These are phyloP conservation scores for Zeus faber DNA, from an alignment of 2,113 vertebrate species.

Conservation along the genomic window DNA sequence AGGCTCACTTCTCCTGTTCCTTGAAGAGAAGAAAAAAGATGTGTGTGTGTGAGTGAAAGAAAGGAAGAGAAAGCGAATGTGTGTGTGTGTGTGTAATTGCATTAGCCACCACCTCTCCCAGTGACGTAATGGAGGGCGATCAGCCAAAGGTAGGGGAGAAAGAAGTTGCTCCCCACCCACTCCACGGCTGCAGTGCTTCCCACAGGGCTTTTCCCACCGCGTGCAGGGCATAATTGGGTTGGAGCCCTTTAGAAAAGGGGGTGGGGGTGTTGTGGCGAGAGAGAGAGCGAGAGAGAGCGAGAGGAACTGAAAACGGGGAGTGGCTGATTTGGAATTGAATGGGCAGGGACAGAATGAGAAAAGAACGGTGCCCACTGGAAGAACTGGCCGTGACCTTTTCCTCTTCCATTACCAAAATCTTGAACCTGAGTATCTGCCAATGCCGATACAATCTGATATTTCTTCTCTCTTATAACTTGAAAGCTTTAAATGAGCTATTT, in stretches of 20 bases:
- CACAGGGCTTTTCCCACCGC: conserved; percentile 49
- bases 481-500: too few relatives aligned
- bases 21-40: not conserved
- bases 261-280: conserved; percentile 29
- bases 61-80: not conserved
- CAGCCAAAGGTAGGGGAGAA: conserved; percentile 53
- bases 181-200: conserved; percentile 57
- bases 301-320: not conserved
- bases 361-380: too few relatives aligned
- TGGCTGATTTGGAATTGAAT: not conserved
- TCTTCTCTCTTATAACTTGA: too few relatives aligned
- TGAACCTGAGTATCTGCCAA: too few relatives aligned
- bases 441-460: too few relatives aligned
- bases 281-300: conserved; percentile 11
- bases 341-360: not conserved
- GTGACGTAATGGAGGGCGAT: conserved; percentile 60
- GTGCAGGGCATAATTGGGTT: conserved; percentile 60
- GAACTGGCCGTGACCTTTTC: too few relatives aligned
- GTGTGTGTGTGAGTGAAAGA: conserved; percentile 19
- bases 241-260: conserved; percentile 48
- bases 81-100: conserved; percentile 21
- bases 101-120: conserved; percentile 1
- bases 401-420: too few relatives aligned
- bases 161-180: conserved; percentile 40
- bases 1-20: not conserved